Conservation (phyloP, 1,140 invertebrate species). For the Charaxes varanes region DNA sequence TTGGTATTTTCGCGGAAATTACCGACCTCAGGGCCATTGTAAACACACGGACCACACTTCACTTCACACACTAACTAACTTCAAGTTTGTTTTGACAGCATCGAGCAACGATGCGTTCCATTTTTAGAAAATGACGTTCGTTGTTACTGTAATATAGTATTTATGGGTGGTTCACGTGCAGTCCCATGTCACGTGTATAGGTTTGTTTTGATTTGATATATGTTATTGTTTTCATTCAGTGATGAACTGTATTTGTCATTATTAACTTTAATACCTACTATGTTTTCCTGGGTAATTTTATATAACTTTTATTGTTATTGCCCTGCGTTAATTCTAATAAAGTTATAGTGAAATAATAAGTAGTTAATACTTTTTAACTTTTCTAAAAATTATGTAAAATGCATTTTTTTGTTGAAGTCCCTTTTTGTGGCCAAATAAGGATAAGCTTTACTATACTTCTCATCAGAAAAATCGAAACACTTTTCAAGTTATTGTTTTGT, state of each 20-base stretch:
- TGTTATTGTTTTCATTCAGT: too few relatives aligned
- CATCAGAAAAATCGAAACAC: too few relatives aligned
- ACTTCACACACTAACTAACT: conserved; percentile 61
- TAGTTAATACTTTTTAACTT: too few relatives aligned
- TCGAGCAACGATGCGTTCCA: conserved; percentile 22
- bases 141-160: conserved; percentile 10
- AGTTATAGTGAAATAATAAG: too few relatives aligned
- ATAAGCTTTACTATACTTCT: too few relatives aligned
- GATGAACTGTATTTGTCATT: too few relatives aligned
- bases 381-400: not conserved
- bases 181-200: conserved; percentile 13
- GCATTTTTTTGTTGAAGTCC: not conserved
- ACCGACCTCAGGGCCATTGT: conserved; percentile 60
- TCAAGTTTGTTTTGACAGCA: conserved; percentile 56
- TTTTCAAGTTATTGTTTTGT: too few relatives aligned
- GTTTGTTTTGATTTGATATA: conserved; percentile 20
- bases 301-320: too few relatives aligned
- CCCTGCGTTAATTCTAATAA: too few relatives aligned
- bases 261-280: not conserved
- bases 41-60: conserved; percentile 41
- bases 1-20: conserved; percentile 74
- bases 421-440: too few relatives aligned
- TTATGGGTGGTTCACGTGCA: conserved; percentile 14
- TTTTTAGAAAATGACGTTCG: conserved; percentile 22
- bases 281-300: too few relatives aligned